A percentile compares a stretch with the other conserved stretches of the same genome.
These are phyloP conservation scores for Heliconius cydno DNA, from an alignment of 2,888 invertebrate species.

Conservation along the genomic window DNA sequence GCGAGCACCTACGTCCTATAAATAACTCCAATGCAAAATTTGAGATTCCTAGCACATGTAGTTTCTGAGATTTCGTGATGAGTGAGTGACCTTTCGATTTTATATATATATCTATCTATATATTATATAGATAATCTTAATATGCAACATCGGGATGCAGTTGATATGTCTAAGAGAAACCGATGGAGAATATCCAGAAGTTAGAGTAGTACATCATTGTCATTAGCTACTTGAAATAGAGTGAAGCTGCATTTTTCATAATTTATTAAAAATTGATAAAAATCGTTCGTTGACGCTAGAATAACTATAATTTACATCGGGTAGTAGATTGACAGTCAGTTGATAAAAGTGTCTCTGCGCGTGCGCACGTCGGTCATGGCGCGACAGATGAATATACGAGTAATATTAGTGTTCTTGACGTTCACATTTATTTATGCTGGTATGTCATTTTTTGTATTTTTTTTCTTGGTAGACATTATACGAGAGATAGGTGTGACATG, in stretches of 20 bases:
- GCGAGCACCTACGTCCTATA: too few relatives aligned
- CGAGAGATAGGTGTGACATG: neutral
- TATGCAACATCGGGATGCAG: too few relatives aligned
- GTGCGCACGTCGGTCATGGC: conserved; percentile 51
- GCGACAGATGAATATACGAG: conserved; percentile 40
- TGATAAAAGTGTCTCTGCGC: conserved; percentile 56
- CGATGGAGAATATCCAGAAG: too few relatives aligned
- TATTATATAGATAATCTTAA: too few relatives aligned
- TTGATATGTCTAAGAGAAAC: too few relatives aligned
- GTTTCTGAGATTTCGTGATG: too few relatives aligned
- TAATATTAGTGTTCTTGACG: conserved; percentile 33
- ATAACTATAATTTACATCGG: conserved; percentile 7
- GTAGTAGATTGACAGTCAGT: conserved; percentile 50
- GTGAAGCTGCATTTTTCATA: neutral
- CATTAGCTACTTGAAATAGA: neutral
- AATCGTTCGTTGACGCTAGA: neutral
- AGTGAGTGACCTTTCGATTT: too few relatives aligned
- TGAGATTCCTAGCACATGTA: too few relatives aligned
- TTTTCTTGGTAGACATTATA: neutral
- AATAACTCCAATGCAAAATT: too few relatives aligned
- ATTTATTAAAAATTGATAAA: neutral
- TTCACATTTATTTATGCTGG: conserved; percentile 45
- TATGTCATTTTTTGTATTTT: conserved; percentile 39
- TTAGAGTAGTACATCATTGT: neutral
- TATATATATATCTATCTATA: too few relatives aligned